phyloP scores from a whole-genome alignment of 2,797 vertebrate genomes.

The Podarcis lilfordi region DNA sequence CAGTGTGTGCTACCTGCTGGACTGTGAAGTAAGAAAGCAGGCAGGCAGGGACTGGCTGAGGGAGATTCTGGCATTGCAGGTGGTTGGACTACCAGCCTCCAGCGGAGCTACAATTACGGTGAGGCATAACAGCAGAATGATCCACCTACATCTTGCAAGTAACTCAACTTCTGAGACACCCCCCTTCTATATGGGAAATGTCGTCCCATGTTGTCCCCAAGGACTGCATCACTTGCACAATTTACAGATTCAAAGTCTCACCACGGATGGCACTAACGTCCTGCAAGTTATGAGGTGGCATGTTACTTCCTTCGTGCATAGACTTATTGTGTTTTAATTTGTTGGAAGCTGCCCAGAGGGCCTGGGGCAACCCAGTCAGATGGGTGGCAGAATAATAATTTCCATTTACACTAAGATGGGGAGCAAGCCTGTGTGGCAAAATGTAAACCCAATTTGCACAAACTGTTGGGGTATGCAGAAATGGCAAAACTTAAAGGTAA shows the following conservation, averaged over 20 bases:
- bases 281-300: not conserved
- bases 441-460: not conserved
- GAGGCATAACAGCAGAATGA: not conserved
- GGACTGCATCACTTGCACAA: not conserved
- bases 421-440: not conserved
- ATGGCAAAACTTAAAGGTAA: too few species aligned
- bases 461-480: not conserved
- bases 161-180: not conserved
- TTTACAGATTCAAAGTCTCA: not conserved
- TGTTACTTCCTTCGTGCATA: not conserved
- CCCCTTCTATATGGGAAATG: too few species aligned
- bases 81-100: too few species aligned
- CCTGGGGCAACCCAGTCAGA: too few species aligned
- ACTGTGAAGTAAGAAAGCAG: too few species aligned
- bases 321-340: not conserved
- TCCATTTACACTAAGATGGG: not conserved
- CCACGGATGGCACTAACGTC: not conserved
- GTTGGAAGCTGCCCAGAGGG: too few species aligned
- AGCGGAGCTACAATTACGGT: too few species aligned
- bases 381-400: not conserved
- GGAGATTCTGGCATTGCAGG: too few species aligned
- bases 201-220: not conserved
- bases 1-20: too few species aligned
- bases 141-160: too few species aligned
- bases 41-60: too few species aligned